Evolutionary conservation across 2,888 invertebrate species (phyloP), one percentile per base, ranked within the genome.

Genomic region (Anthoptus insignis): DNA sequence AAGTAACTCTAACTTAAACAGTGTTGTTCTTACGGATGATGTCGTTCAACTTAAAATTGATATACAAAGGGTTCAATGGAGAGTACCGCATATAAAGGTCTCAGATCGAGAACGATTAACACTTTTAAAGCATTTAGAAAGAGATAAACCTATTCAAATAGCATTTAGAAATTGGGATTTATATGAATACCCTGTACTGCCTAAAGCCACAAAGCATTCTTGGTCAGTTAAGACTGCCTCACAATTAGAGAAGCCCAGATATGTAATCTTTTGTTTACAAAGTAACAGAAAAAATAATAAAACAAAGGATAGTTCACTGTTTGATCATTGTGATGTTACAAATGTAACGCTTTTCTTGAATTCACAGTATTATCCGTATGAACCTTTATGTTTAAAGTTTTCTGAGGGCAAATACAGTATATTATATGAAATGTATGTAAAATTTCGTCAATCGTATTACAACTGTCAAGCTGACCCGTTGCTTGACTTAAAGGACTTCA

Each of bases 251-350:
- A 83, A 82, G 72, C 84, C 84, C 1, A 66, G 83, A 47, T 47
- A 47, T 69, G 66, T 87, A 14, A 80, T 88, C 47, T 49, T 86
- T 29, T 83, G 76, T 14, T 78, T 86, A 53, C 86, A 88, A 77
- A 85, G 81, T 14, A 70, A 78, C 59, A 70, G 77, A 68, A 83
- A 82, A 74, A 79, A 83, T 47, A 21, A 24, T n/a, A 24, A 22
- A 22, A 47, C n/a, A n/a, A 24, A 6, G 3, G 47, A 47, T 68
- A 61, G 34, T 29, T 72, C 71, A 5, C 9, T 57, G 1, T 76
- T 75, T 50, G 72, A 76, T 67, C 72, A 78, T 65, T 82, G 82
- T 67, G 69, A 79, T 37, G 53, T 85, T 37, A 78, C 68, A 16
- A 79, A 86, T 69, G 68, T 86, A 11, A n/a, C n/a, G n/a, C 82